Base-by-base conservation (phyloP, 2,797 vertebrate species). In the Telmatherina bonti region DNA sequence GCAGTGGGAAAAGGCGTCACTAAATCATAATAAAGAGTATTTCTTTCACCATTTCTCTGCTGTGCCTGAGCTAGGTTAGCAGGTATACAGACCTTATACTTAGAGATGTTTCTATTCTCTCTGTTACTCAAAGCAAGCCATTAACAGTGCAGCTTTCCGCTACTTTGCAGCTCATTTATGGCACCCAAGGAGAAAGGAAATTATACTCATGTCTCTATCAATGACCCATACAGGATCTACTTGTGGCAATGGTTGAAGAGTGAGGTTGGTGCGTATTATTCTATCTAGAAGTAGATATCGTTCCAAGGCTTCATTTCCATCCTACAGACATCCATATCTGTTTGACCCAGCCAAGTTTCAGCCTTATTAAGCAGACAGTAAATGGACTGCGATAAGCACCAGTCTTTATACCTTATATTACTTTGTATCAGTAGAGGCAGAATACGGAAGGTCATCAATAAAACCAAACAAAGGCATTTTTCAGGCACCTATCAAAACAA, bases 11-110 rank as follows among this genome's bases (percentile, higher is more conserved):
- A 92, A 87, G 90, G 70, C 81, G 61, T 74, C 65, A 74, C 78
- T 85, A 86, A 91, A 88, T 89, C 80, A 75, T 92, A 88, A 87
- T 70, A 88, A 74, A 71, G 67, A 62, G 43, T 73, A 81, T 87
- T 89, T 91, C 72, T 81, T 87, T 83, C 69, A 74, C 84, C 77
- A 85, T 86, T 83, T 81, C 76, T 83, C 70, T 55, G 56, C 49
- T 72, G 74, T 47, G 72, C 69, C 58, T 30, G 66, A 84, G 78
- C 74, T 72, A 78, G 74, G 78, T 86, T 86, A 81, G 82, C 64
- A 29, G 62, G 61, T 62, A n/a, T n/a, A 53, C 29, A 61, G 62
- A 67, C 59, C 70, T 74, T 63, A 57, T 82, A 59, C 31, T 80
- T 31, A 38, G 20, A 64, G 51, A 69, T 69, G 26, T 74, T 74